Conservation (phyloP, 1,140 invertebrate species). For the Brachionus sp. region DNA sequence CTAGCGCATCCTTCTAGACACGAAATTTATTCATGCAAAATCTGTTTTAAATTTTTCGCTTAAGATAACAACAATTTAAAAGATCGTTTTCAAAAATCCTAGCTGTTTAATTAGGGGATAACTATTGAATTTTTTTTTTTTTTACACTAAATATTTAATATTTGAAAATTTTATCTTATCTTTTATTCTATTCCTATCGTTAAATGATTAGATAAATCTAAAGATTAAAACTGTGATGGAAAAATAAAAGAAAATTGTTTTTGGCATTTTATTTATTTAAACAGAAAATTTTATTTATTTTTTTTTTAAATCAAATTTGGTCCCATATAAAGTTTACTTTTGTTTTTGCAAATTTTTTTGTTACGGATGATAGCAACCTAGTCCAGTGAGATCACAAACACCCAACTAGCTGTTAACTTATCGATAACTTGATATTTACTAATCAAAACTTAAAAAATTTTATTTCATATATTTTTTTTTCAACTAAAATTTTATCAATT, state of each 20-base stretch:
- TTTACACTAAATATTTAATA: background rate
- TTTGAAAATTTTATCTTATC: background rate
- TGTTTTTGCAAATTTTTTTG: too few relatives aligned
- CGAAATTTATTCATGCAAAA: background rate
- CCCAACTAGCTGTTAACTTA: too few relatives aligned
- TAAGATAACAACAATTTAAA: conserved; percentile 10
- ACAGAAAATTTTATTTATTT: background rate
- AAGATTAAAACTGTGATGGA: background rate
- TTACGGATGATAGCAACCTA: too few relatives aligned
- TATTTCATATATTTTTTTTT: background rate
- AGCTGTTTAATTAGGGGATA: background rate
- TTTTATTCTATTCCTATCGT: background rate
- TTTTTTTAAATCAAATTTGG: too few relatives aligned
- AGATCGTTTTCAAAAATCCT: background rate
- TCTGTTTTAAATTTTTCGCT: background rate
- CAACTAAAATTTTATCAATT: conserved; percentile 12
- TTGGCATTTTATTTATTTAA: background rate
- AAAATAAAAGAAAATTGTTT: background rate
- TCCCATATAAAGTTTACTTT: too few relatives aligned
- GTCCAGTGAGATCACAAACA: too few relatives aligned
- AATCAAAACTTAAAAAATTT: too few relatives aligned
- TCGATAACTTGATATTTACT: too few relatives aligned
- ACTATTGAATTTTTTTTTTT: background rate
- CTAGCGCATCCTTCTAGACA: background rate
- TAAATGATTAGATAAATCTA: conserved; percentile 30